These are phyloP conservation scores for Mesocentrotus franciscanus DNA, from an alignment of 53 echinoderm and acorn worm species.

Conservation along the genomic window DNA sequence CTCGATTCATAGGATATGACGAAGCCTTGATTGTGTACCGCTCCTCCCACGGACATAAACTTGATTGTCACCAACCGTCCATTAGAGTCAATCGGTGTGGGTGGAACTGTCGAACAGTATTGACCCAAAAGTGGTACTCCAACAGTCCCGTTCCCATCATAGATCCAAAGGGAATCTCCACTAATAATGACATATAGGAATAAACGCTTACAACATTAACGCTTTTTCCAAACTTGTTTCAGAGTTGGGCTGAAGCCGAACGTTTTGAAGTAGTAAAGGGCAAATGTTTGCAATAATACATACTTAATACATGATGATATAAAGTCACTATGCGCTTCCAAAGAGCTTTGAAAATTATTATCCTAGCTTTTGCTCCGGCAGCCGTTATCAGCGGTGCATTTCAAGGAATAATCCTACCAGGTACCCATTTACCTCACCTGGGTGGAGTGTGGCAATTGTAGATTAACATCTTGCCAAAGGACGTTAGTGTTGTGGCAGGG, in stretches of 20 bases:
- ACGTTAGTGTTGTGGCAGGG: too few relatives aligned
- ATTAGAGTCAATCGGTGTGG: neutral
- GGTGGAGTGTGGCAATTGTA: too few relatives aligned
- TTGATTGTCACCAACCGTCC: slow-evolving; percentile 21
- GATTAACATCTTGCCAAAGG: too few relatives aligned
- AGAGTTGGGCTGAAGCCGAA: neutral
- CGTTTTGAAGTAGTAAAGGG: neutral
- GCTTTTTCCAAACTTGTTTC: neutral
- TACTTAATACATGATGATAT: too few relatives aligned
- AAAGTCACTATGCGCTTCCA: too few relatives aligned
- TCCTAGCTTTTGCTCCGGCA: too few relatives aligned
- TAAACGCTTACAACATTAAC: neutral
- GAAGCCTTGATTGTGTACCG: slow-evolving; percentile 21
- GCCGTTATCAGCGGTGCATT: too few relatives aligned
- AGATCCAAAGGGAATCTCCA: slow-evolving; percentile 10
- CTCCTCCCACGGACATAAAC: neutral
- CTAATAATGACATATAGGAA: neutral
- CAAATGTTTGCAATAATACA: too few relatives aligned
- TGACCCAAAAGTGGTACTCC: neutral
- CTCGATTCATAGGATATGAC: slow-evolving; percentile 38
- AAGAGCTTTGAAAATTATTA: too few relatives aligned
- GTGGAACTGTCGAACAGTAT: neutral
- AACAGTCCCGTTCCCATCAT: slow-evolving; percentile 37
- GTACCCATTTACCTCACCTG: too few relatives aligned
- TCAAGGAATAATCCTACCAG: too few relatives aligned